A percentile compares a stretch with the other conserved stretches of the same genome.
Evolutionary conservation across 1,140 invertebrate species (phyloP).

Genomic region (Oncopodura yosiiana): DNA sequence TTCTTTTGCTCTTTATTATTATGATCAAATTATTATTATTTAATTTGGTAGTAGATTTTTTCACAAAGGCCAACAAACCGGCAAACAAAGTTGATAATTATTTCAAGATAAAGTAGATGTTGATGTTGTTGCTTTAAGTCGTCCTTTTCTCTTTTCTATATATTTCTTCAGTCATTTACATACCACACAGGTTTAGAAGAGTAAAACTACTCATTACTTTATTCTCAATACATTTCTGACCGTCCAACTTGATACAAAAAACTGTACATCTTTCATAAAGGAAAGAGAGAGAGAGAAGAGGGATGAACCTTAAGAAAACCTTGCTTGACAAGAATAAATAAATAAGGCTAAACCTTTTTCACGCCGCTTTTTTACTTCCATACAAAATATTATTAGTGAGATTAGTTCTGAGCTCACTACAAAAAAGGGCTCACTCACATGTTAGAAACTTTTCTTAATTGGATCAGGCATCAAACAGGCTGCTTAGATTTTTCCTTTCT

Average conservation of each 20-base stretch:
- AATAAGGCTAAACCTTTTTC: constrained; percentile 2
- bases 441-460: neutral
- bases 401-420: too few relatives aligned
- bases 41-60: constrained; percentile 10
- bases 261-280: neutral
- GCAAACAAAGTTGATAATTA: constrained; percentile 18
- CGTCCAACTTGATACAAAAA: neutral
- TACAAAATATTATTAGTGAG: neutral
- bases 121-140: constrained; percentile 23
- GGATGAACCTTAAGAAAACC: neutral
- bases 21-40: constrained; percentile 19
- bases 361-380: neutral
- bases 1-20: constrained; percentile 15
- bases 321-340: constrained; percentile 9
- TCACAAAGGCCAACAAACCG: constrained; percentile 7
- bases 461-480: neutral
- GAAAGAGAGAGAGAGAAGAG: neutral
- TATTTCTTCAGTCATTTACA: constrained; percentile 16
- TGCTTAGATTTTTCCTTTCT: neutral
- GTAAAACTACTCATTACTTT: neutral
- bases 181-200: constrained; percentile 22
- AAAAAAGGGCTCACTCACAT: neutral
- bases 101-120: constrained; percentile 25
- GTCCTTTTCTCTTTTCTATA: constrained; percentile 2
- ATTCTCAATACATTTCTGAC: neutral